Evolutionary conservation across 2,888 invertebrate genomes (phyloP), one percentile per base, ranked within the genome.

Genomic region (Amblyteles armatorius): DNA sequence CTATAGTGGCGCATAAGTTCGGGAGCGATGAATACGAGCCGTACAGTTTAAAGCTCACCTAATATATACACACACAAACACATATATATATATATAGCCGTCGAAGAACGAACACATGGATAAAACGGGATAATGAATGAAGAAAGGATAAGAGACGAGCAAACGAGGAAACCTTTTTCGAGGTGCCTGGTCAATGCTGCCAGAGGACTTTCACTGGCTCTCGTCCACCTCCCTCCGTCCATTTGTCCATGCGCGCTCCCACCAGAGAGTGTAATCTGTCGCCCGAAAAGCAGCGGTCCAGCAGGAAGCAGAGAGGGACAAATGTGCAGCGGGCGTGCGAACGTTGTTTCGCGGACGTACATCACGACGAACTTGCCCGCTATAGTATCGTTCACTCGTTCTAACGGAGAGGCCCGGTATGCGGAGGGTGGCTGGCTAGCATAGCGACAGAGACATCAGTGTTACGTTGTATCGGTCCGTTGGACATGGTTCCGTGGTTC

Each of bases 401-500:
- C 48, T 80, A 67, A 65, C 52, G 36, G 40, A 73, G 33, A 52
- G 44, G 65, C 16, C 36, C 50, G 44, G 81, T 72, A 74, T 73
- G 79, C 29, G 73, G 68, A 78, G 77, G 73, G 72, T 82, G 36
- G 67, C 68, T 79, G 69, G 72, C 72, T 6, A 33, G 29, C 13
- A 33, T 33, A 78, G 73, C 69, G 77, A 77, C 72, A 80, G 82
- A 76, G 71, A 79, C 77, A 80, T 79, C 78, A 71, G 68, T 26
- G 60, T 68, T 78, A 72, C 73, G 80, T 79, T 86, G 86, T 84
- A 87, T 88, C 71, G 86, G 84, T 86, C 86, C 80, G 80, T 82
- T 84, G 86, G 85, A 89, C 87, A 88, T 86, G 88, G 83, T 80
- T 85, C 81, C 82, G 81, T 86, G 87, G 87, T 86, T 71, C 81